These are phyloP conservation scores for Stenchaetothrips biformis DNA, from an alignment of 2,888 invertebrate genomes.

Conservation along the genomic window DNA sequence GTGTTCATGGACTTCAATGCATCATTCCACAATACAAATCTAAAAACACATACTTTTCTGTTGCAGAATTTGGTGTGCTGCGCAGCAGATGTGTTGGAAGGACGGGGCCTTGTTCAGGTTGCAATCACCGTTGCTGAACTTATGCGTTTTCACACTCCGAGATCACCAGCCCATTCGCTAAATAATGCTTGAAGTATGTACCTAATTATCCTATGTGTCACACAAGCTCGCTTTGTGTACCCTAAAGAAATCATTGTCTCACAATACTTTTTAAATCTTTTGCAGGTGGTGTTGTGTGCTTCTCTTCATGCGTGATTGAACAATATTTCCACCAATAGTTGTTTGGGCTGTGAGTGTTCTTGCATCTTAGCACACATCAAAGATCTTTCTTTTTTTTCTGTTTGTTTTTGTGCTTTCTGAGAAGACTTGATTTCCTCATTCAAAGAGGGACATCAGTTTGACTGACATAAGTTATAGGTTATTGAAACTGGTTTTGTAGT, in stretches of 20 bases:
- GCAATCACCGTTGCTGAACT: constrained; percentile 85
- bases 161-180: constrained; percentile 42
- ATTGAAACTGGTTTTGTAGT: too few relatives aligned
- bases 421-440: too few relatives aligned
- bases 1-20: background rate
- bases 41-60: constrained; percentile 30
- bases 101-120: constrained; percentile 79
- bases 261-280: background rate
- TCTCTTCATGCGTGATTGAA: background rate
- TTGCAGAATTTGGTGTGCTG: constrained; percentile 85
- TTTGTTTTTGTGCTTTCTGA: too few relatives aligned
- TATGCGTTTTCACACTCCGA: constrained; percentile 59
- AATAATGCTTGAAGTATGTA: constrained; percentile 28
- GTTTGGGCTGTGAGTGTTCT: background rate
- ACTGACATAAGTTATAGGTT: too few relatives aligned
- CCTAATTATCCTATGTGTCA: background rate
- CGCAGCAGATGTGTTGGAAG: constrained; percentile 87
- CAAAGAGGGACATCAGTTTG: too few relatives aligned
- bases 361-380: background rate
- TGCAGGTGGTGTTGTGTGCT: background rate
- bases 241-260: background rate
- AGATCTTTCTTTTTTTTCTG: too few relatives aligned
- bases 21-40: background rate
- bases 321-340: background rate
- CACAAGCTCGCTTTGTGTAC: background rate